Evolutionary conservation across 2,888 invertebrate species (phyloP).

Genomic region (Rotaria socialis): DNA sequence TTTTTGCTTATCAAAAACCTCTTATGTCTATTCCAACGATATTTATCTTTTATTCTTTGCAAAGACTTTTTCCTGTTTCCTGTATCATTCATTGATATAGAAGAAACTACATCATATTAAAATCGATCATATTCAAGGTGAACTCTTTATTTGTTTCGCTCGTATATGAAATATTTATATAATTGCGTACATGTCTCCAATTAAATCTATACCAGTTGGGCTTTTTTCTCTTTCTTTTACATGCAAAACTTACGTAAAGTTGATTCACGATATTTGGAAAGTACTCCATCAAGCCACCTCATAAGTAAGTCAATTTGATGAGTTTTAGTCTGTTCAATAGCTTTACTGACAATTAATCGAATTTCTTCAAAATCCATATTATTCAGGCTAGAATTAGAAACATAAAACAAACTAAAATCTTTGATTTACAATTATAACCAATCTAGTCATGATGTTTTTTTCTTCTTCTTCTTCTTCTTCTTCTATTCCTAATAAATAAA

Average conservation of each 20-base stretch:
- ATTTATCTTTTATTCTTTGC: too few relatives aligned
- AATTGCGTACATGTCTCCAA: too few relatives aligned
- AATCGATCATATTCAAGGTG: too few relatives aligned
- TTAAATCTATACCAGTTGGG: too few relatives aligned
- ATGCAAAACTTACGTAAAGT: not conserved
- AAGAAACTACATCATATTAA: too few relatives aligned
- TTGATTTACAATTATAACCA: not conserved
- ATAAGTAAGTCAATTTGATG: constrained; percentile 26
- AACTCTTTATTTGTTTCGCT: too few relatives aligned
- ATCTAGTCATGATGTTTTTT: constrained; percentile 1
- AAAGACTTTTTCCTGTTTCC: too few relatives aligned
- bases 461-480: not conserved
- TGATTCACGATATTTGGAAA: not conserved
- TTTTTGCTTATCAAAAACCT: too few relatives aligned
- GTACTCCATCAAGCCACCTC: not conserved
- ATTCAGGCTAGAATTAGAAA: not conserved
- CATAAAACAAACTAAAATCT: not conserved
- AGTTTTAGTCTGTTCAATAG: constrained; percentile 21
- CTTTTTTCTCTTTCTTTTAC: too few relatives aligned
- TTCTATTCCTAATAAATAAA: constrained; percentile 2
- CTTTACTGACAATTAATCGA: not conserved
- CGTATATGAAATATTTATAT: too few relatives aligned
- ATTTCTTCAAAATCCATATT: constrained; percentile 30
- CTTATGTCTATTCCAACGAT: too few relatives aligned
- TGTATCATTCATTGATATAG: too few relatives aligned